Evolutionary conservation across 2,888 invertebrate species (phyloP), one percentile per base, ranked within the genome.

Genomic region (Epinotia demarniana): DNA sequence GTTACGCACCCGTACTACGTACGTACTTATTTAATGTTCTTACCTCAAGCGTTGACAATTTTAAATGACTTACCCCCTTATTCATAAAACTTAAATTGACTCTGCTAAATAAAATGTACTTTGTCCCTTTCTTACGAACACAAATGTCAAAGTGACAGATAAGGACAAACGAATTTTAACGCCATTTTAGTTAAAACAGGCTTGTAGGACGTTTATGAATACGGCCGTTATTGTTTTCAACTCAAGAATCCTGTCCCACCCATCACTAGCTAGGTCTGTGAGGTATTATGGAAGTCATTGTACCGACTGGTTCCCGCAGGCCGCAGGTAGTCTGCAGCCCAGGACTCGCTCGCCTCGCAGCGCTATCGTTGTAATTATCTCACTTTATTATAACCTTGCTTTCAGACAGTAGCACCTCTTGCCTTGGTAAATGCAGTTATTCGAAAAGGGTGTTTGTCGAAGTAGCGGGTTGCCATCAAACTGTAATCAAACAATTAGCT

Each of bases 221-320:
- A n/a, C n/a, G n/a, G n/a, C n/a, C n/a, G n/a, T n/a, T n/a, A 43
- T 39, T 9, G 39, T 16, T 43, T 16, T 16, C 1, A n/a, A n/a
- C 18, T 53, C 18, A 23, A 58, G 2, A 68, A 67, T 19, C 39
- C 8, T 23, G 43, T 19, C 39, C 43, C 39, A 43, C 58, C 68
- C 58, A 57, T 68, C 68, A 43, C 58, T 46, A 68, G 39, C 67
- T 57, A 68, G 67, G 39, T 68, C 39, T 57, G 19, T 33, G 19
- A 70, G 64, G 53, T 70, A 58, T 62, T 75, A 75, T 75, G 33
- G 46, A 58, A 74, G 69, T 57, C 69, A 70, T 64, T 70, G 63
- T 74, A 74, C 62, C 67, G 60, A 57, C 63, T 64, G 19, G 72
- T 63, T 63, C 13, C 23, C 55, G 43, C 9, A 27, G 27, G n/a